phyloP scores from a whole-genome alignment of 2,888 invertebrate species.

The Himalopsyche anomala region DNA sequence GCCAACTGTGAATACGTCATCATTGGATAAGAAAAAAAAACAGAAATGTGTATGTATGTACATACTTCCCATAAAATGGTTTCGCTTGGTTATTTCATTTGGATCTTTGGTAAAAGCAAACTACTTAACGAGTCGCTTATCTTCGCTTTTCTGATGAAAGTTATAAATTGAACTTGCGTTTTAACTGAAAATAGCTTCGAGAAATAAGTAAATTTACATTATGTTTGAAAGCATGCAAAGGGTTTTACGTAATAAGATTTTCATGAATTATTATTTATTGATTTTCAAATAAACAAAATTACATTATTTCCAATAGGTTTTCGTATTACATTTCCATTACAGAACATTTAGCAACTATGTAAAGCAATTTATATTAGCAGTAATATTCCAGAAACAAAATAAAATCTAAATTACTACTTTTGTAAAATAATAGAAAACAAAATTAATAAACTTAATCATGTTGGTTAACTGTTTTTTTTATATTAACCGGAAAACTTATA shows the following conservation, averaged over 20 bases:
- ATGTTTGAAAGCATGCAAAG: not conserved
- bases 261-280: too few species aligned
- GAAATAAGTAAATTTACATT: slow-evolving; percentile 22
- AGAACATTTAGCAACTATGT: too few species aligned
- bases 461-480: too few species aligned
- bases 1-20: not conserved
- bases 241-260: too few species aligned
- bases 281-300: not conserved
- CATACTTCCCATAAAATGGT: not conserved
- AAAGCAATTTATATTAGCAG: too few species aligned
- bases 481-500: too few species aligned
- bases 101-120: not conserved
- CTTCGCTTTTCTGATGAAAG: slow-evolving; percentile 12
- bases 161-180: slow-evolving; percentile 5
- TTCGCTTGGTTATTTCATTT: slow-evolving; percentile 4
- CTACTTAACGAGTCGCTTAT: slow-evolving; percentile 17
- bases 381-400: too few species aligned
- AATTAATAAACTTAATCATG: too few species aligned
- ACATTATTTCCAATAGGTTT: too few species aligned
- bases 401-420: too few species aligned
- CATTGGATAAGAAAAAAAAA: not conserved
- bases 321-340: too few species aligned
- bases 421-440: too few species aligned
- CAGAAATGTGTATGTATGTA: not conserved
- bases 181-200: not conserved